These are phyloP conservation scores for Chondrosia reniformis DNA, from an alignment of 37 sponge, comb jelly and placozoan species.

Conservation along the genomic window DNA sequence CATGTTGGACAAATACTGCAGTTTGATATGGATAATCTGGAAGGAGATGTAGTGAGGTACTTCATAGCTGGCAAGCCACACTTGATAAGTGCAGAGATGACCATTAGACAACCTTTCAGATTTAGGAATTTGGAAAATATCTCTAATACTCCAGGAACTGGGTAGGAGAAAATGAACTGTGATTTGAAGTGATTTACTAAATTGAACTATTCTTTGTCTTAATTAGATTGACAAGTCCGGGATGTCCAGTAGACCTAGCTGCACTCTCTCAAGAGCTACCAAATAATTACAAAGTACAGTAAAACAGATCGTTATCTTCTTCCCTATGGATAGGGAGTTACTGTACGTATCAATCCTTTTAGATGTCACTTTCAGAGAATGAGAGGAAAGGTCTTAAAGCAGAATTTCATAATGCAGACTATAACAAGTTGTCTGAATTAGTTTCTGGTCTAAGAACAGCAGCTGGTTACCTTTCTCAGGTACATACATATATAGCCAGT, in stretches of 20 bases:
- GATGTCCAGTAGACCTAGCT: constrained; percentile 23
- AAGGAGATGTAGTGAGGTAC: constrained; percentile 51
- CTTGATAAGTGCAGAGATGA: constrained; percentile 10
- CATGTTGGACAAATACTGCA: background rate
- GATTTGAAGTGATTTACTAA: no score
- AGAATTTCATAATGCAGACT: constrained; percentile 69
- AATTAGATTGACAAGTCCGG: constrained; percentile 20
- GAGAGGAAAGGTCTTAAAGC: constrained; percentile 54
- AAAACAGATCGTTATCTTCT: no score
- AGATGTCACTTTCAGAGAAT: constrained; percentile 32
- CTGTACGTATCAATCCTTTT: no score
- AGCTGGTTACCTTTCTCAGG: no score
- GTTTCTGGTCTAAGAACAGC: constrained; percentile 56
- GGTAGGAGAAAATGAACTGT: no score
- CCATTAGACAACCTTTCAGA: constrained; percentile 52
- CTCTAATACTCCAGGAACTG: no score
- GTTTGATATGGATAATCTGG: constrained; percentile 53
- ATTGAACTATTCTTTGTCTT: background rate
- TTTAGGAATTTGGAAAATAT: no score
- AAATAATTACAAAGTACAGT: background rate
- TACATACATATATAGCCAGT: no score
- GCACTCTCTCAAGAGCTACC: constrained; percentile 30
- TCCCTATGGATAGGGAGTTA: no score
- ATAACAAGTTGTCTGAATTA: constrained; percentile 52
- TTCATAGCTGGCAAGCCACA: constrained; percentile 74